Conservation (phyloP, 2,888 invertebrate species). For the Prosapia bicincta region DNA sequence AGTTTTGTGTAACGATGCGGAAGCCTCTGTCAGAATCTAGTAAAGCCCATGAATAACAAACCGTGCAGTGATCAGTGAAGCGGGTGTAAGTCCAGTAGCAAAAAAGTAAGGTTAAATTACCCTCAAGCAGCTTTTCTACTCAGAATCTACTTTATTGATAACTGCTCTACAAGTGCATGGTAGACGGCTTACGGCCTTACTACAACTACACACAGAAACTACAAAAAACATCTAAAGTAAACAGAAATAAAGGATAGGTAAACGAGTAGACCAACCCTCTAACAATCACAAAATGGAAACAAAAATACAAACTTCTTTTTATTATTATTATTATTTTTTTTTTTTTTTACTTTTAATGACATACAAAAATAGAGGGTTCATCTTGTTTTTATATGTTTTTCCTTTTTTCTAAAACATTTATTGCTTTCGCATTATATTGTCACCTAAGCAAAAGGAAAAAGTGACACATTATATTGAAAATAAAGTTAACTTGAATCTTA, state of each 20-base stretch:
- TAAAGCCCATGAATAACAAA: neutral
- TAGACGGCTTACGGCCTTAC: slow-evolving; percentile 33
- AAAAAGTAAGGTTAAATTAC: slow-evolving; percentile 25
- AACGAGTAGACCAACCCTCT: slow-evolving; percentile 30
- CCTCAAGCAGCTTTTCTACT: slow-evolving; percentile 51
- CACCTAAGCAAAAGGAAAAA: slow-evolving; percentile 39
- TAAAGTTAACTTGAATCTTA: slow-evolving; percentile 2
- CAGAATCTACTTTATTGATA: slow-evolving; percentile 55
- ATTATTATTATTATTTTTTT: no score
- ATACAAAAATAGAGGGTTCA: slow-evolving; percentile 41
- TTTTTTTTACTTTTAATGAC: slow-evolving; percentile 36
- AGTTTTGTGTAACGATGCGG: slow-evolving; percentile 3
- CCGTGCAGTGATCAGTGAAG: slow-evolving; percentile 31
- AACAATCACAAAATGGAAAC: slow-evolving; percentile 22
- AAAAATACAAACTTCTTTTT: slow-evolving; percentile 31
- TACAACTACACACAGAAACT: slow-evolving; percentile 40
- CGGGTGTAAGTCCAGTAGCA: slow-evolving; percentile 14
- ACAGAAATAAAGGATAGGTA: slow-evolving; percentile 30
- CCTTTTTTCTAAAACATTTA: slow-evolving; percentile 38
- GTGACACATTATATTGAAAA: slow-evolving; percentile 22
- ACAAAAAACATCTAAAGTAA: slow-evolving; percentile 40
- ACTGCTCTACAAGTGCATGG: slow-evolving; percentile 53
- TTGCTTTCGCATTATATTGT: slow-evolving; percentile 39
- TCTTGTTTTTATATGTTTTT: slow-evolving; percentile 25
- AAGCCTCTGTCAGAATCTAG: neutral